Base-by-base conservation (phyloP, 1,140 invertebrate species). In the Eulimnadia texana region DNA sequence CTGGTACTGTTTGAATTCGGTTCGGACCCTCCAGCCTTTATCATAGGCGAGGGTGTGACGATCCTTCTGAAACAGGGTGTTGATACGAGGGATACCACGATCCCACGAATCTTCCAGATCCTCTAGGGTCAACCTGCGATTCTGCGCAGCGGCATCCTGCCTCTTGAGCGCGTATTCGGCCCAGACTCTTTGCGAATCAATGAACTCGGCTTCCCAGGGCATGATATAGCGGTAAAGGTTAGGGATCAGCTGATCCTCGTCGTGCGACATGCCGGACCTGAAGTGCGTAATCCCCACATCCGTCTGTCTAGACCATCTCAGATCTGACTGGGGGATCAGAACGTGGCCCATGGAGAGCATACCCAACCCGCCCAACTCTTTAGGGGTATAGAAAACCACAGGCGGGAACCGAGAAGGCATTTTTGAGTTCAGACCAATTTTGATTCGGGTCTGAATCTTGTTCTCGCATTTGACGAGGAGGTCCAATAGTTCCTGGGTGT, bases 311-410 rank as follows among this genome's bases (percentile, higher is more conserved):
- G 94, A 98, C 97, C 97, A 99, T 25, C 91, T 77, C 2, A 90
- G 73, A 76, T 90, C 88, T 2, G 88, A 90, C 78, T 90, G 92
- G 2, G 96, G 97, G 71, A 99, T 99, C 2, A 99, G 78, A 1
- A 99, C 96, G 70, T 99, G 96, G 16, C 97, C 97, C 97, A 99
- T 99, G 29, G 93, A 97, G 70, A 99, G 79, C 95, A 98, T 98
- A 56, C 97, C 97, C 10, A 98, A 75, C 2, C 91, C 91, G 42
- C 94, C 94, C 64, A 98, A 74, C 76, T 98, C 92, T 72, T 99
- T 99, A 0, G 97, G 97, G 0, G 97, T 99, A 72, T 99, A 99
- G 72, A 99, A 99, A 2, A 99, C 96, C 0, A 99, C 97, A 0
- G 97, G 97, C 20, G 97, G 97, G 72, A 99, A 99, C 71, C 97